phyloP scores from a whole-genome alignment of 1,140 invertebrate species.

The Orius insidiosus region DNA sequence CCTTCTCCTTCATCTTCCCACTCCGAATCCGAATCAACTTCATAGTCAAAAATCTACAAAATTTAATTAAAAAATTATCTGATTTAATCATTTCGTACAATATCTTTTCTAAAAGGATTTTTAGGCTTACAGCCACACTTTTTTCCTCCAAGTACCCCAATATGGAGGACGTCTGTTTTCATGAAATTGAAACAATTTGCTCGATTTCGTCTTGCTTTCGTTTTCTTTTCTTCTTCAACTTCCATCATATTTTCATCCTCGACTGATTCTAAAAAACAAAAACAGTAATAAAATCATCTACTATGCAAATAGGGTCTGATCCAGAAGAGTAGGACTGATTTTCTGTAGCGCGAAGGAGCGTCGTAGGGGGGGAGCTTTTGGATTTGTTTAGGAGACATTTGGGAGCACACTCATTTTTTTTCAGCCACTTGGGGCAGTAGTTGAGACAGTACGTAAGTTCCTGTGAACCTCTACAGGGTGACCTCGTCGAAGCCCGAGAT shows the following conservation, averaged over 20 bases:
- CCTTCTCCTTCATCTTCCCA: constrained; percentile 95
- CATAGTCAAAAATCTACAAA: constrained; percentile 73
- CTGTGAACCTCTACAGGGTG: no score
- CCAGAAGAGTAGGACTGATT: no score
- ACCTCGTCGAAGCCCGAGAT: no score
- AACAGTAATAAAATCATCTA: background rate
- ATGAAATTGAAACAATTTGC: constrained; percentile 71
- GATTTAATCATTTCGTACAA: constrained; percentile 35
- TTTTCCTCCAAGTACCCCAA: constrained; percentile 91
- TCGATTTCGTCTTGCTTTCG: constrained; percentile 36
- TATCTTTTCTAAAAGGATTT: constrained; percentile 64
- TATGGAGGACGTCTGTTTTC: constrained; percentile 89
- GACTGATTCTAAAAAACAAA: constrained; percentile 25
- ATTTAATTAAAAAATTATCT: constrained; percentile 2
- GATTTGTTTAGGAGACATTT: no score
- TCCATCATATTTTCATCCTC: constrained; percentile 35
- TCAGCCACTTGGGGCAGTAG: no score
- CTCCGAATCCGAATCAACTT: constrained; percentile 92
- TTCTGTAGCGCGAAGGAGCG: no score
- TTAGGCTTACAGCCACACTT: constrained; percentile 56
- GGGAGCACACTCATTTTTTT: no score
- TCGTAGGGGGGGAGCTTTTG: no score
- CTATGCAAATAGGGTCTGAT: background rate
- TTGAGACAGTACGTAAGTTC: no score
- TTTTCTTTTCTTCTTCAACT: constrained; percentile 25